phyloP scores from a whole-genome alignment of 2,797 vertebrate species.

The Propithecus perrieri region DNA sequence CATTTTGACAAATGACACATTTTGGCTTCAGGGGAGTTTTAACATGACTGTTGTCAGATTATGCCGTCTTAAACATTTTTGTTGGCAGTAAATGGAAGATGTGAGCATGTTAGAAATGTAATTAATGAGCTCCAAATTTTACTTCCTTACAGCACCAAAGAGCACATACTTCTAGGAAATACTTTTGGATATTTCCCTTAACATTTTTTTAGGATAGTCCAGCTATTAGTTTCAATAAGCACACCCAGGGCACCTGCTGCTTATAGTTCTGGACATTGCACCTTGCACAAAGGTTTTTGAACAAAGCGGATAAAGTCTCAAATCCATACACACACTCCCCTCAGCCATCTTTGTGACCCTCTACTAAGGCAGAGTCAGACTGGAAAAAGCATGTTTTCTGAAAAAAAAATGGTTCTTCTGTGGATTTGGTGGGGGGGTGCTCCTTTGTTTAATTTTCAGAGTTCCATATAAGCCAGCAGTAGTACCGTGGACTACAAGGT shows the following conservation, averaged over 20 bases:
- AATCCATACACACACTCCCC: not conserved
- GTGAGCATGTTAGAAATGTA: slow-evolving; percentile 3
- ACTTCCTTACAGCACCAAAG: not conserved
- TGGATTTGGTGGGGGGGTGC: fast-evolving
- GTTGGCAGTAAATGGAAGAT: not conserved
- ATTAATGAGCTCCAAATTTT: slow-evolving; percentile 10
- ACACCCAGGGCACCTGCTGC: not conserved
- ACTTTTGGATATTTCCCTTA: not conserved
- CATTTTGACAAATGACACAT: slow-evolving; percentile 44
- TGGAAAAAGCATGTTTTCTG: not conserved
- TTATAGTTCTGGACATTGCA: not conserved
- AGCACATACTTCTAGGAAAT: not conserved
- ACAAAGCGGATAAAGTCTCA: not conserved
- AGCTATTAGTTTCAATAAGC: not conserved
- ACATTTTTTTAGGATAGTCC: not conserved
- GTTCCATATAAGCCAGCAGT: not conserved
- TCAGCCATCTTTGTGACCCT: not conserved
- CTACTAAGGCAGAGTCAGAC: not conserved
- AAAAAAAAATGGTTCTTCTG: not conserved
- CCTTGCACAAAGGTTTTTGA: not conserved
- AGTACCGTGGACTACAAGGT: not conserved
- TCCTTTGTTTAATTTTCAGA: slow-evolving; percentile 21
- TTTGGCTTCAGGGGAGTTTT: slow-evolving; percentile 44
- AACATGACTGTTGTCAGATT: slow-evolving; percentile 13
- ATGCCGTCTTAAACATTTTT: slow-evolving; percentile 5